Evolutionary conservation across 2,797 vertebrate species (phyloP).

Genomic region (Sebastes oblongus): DNA sequence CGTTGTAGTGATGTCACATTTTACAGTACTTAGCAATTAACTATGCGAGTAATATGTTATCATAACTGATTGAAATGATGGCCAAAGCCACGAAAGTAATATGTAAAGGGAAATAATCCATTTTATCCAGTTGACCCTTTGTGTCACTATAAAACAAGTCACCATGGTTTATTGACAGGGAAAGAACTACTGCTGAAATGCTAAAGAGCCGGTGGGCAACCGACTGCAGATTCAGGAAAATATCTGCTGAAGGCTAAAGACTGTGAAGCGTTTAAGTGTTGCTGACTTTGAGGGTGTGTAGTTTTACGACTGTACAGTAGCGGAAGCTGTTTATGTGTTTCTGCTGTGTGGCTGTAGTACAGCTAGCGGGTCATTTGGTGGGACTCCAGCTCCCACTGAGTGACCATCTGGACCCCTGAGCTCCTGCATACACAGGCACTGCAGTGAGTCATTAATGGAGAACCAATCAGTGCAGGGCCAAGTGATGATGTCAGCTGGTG

Average conservation of each 20-base stretch:
- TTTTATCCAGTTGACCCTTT: not conserved
- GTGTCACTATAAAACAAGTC: not conserved
- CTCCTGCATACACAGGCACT: not conserved
- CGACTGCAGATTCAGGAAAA: not conserved
- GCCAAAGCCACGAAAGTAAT: too few species aligned
- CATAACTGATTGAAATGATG: too few species aligned
- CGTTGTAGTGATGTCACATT: too few species aligned
- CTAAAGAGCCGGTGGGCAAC: not conserved
- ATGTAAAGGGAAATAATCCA: not conserved
- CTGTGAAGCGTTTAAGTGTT: not conserved
- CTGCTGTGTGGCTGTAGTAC: not conserved
- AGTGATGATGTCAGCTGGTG: constrained; percentile 5
- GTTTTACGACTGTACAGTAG: not conserved
- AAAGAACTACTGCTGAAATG: not conserved
- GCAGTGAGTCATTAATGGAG: not conserved
- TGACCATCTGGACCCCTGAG: constrained; percentile 49
- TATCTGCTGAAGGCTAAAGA: not conserved
- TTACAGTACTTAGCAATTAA: too few species aligned
- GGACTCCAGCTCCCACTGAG: constrained; percentile 32
- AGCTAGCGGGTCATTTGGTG: constrained; percentile 19
- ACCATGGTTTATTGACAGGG: not conserved
- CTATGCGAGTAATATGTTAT: too few species aligned
- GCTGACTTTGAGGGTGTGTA: not conserved
- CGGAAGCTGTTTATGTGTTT: not conserved
- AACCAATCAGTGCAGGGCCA: constrained; percentile 3